A percentile compares a stretch with the other conserved stretches of the same genome.
Evolutionary conservation across 2,888 invertebrate genomes (phyloP).

Genomic region (Eupithecia subumbrata): DNA sequence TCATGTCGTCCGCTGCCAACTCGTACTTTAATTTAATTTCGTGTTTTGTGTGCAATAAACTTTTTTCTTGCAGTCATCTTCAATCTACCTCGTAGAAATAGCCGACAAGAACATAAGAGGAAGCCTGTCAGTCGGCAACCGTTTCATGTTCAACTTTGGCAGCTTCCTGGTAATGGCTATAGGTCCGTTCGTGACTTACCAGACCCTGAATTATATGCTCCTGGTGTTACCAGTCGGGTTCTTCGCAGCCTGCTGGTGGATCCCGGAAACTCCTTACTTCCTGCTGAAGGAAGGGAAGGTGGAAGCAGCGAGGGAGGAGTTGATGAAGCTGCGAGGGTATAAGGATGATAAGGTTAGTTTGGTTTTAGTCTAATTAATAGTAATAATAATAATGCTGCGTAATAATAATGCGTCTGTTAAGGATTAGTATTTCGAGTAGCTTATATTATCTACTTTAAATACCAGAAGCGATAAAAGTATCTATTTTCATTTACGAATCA

Average conservation of each 20-base stretch:
- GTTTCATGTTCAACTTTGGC: conserved; percentile 69
- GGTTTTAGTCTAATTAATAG: too few species aligned
- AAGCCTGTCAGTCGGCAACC: conserved; percentile 62
- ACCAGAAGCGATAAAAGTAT: too few species aligned
- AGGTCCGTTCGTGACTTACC: conserved; percentile 69
- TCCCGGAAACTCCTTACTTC: conserved; percentile 85
- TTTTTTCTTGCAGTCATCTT: conserved; percentile 67
- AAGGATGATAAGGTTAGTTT: conserved; percentile 57
- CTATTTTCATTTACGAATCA: too few species aligned
- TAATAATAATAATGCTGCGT: too few species aligned
- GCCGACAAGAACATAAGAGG: conserved; percentile 76
- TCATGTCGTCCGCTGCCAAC: too few species aligned
- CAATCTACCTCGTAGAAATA: conserved; percentile 77
- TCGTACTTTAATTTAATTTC: neutral
- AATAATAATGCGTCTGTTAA: too few species aligned
- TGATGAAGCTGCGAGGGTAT: conserved; percentile 67
- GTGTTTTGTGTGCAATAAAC: neutral
- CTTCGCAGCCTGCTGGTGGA: conserved; percentile 76
- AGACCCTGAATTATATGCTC: conserved; percentile 69
- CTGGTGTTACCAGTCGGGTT: conserved; percentile 72
- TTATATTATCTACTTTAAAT: too few species aligned
- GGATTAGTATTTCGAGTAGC: too few species aligned
- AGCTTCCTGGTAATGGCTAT: conserved; percentile 67
- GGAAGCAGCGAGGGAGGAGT: conserved; percentile 68
- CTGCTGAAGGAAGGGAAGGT: conserved; percentile 79